These are phyloP conservation scores for Sesamia inferens DNA, from an alignment of 2,888 invertebrate species.

Conservation along the genomic window DNA sequence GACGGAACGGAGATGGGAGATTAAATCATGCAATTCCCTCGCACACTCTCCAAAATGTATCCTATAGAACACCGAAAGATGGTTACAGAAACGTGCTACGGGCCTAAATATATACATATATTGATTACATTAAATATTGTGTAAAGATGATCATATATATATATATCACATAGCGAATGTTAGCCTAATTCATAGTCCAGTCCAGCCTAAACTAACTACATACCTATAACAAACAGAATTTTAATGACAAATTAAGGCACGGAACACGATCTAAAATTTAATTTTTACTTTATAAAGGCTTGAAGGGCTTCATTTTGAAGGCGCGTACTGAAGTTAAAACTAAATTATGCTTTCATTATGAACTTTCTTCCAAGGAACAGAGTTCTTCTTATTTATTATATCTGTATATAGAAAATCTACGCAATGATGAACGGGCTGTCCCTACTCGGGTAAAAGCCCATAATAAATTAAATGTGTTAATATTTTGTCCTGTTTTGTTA, in stretches of 20 bases:
- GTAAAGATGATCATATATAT: not conserved
- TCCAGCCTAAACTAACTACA: conserved; percentile 17
- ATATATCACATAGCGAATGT: not conserved
- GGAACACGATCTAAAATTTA: conserved; percentile 70
- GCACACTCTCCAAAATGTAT: too few relatives aligned
- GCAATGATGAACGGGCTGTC: conserved; percentile 34
- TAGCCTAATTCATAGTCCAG: not conserved
- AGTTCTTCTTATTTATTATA: conserved; percentile 62
- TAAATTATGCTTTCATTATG: conserved; percentile 71
- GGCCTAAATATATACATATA: too few relatives aligned
- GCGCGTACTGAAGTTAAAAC: conserved; percentile 69
- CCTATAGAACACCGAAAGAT: too few relatives aligned
- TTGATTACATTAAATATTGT: too few relatives aligned
- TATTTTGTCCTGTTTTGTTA: not conserved
- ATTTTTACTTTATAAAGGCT: conserved; percentile 74
- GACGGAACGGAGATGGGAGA: too few relatives aligned
- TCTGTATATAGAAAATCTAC: conserved; percentile 49
- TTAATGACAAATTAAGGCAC: conserved; percentile 70
- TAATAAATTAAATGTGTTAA: conserved; percentile 22
- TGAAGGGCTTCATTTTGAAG: conserved; percentile 70
- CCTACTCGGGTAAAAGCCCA: not conserved
- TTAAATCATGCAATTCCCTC: too few relatives aligned
- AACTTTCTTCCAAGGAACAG: conserved; percentile 63
- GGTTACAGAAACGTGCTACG: too few relatives aligned
- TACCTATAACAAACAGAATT: conserved; percentile 63